Base-by-base conservation (phyloP, 37 sponge, comb jelly and placozoan species). In the Haliclona indistincta region DNA sequence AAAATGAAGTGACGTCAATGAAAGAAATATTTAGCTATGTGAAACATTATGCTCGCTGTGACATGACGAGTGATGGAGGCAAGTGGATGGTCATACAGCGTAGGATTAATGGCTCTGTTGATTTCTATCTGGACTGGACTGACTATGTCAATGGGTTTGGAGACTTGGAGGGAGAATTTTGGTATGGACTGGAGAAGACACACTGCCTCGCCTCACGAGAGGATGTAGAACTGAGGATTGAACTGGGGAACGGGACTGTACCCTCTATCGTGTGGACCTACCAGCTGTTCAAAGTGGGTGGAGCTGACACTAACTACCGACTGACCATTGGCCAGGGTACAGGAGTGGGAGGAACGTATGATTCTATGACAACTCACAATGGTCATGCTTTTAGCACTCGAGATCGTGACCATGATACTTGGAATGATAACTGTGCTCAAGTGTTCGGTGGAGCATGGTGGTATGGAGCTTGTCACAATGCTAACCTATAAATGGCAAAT, bases 131-230 rank as follows among this genome's bases (percentile, higher is more conserved):
- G 2, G 35, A 8, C 37, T 77, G 78, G 78, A 23, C 2, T 11
- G 68, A 65, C 39, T 77, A 77, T 54, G 68, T 54, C 25, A 49
- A 77, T 66, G 78, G 78, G 34, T 77, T 77, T 77, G 78, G 78
- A 2, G 43, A 67, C 52, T 39, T 77, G 22, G 36, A 61, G 4
- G 39, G 40, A 35, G 78, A 77, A 38, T 66, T 67, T 55, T 77
- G 68, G 78, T 67, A 37, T 15, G 78, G 68, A 54, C 39, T 77
- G 17, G 23, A 67, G 13, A 77, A 66, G 38, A 64, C 65, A 1
- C 78, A 77, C 49, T 43, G 65, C 63, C 67, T 77, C 55, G 54
- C 78, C 23, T 8, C 62, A 30, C 34, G 55, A 19, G 67, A 43
- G 0, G 30, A 25, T 13, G 49, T 54, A 6, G 43, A 64, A 22